Conservation (phyloP, 2,113 vertebrate species). For the Nannobrachium achirus region DNA sequence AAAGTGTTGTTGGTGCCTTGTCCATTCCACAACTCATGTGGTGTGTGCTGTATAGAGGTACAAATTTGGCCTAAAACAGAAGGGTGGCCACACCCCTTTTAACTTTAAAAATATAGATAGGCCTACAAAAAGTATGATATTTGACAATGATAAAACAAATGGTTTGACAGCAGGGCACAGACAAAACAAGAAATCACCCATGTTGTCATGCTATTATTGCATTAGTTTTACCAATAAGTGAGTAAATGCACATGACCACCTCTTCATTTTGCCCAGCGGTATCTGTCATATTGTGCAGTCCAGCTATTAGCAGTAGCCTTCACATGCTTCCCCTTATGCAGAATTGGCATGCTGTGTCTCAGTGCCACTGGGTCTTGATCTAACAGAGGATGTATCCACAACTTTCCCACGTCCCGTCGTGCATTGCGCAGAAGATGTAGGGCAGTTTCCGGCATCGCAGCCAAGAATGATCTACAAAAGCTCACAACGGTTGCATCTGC, state of each 20-base stretch:
- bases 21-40: background rate
- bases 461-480: too few relatives aligned
- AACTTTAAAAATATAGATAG: background rate
- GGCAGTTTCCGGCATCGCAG: too few relatives aligned
- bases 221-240: background rate
- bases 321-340: background rate
- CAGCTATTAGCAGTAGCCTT: background rate
- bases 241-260: background rate
- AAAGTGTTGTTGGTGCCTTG: background rate
- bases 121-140: background rate
- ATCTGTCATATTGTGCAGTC: conserved; percentile 21
- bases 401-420: too few relatives aligned
- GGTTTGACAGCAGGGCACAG: background rate
- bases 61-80: background rate
- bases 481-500: too few relatives aligned
- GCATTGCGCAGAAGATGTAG: too few relatives aligned
- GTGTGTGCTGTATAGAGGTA: background rate
- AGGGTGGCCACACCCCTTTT: background rate
- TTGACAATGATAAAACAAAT: background rate
- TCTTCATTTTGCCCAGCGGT: conserved; percentile 15
- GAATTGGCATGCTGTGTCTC: conserved; percentile 23
- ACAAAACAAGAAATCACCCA: background rate
- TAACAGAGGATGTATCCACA: too few relatives aligned
- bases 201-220: too few relatives aligned
- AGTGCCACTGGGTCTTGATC: conserved; percentile 35